A percentile compares a stretch with the other conserved stretches of the same genome.
These are phyloP conservation scores for Shargacucullia verbasci DNA, from an alignment of 2,888 invertebrate species.

Conservation along the genomic window DNA sequence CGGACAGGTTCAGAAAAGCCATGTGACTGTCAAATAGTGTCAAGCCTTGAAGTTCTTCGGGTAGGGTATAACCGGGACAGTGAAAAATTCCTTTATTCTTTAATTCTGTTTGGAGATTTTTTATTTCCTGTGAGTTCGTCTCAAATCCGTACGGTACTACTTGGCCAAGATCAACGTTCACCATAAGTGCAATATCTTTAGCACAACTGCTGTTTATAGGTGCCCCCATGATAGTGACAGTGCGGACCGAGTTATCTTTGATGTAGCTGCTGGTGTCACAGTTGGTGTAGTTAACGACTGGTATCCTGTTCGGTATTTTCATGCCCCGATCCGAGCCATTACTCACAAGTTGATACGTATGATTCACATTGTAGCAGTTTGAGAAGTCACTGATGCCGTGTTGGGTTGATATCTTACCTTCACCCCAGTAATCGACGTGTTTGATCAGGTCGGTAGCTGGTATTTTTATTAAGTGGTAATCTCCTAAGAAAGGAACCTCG, in stretches of 20 bases:
- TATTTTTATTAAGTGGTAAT: conserved; percentile 64
- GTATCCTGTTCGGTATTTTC: conserved; percentile 71
- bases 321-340: conserved; percentile 61
- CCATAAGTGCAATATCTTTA: conserved; percentile 66
- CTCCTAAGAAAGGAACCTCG: conserved; percentile 67
- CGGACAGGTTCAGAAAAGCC: conserved; percentile 56
- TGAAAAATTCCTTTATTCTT: conserved; percentile 48
- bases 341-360: conserved; percentile 64
- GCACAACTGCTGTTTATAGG: conserved; percentile 68
- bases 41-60: conserved; percentile 46
- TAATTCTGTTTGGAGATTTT: conserved; percentile 56
- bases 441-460: conserved; percentile 58
- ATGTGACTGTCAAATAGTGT: conserved; percentile 58
- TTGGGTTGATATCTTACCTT: conserved; percentile 58
- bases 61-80: conserved; percentile 55
- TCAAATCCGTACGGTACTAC: conserved; percentile 64
- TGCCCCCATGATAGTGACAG: conserved; percentile 67
- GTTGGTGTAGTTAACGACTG: conserved; percentile 60
- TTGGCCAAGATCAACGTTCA: conserved; percentile 58
- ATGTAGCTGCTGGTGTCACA: conserved; percentile 68
- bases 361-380: conserved; percentile 69
- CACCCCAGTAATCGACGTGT: conserved; percentile 73
- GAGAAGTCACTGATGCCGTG: conserved; percentile 60
- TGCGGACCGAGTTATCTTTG: conserved; percentile 60
- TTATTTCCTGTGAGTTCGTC: conserved; percentile 50